These are phyloP conservation scores for Megalops atlanticus DNA, from an alignment of 2,113 vertebrate species.

Conservation along the genomic window DNA sequence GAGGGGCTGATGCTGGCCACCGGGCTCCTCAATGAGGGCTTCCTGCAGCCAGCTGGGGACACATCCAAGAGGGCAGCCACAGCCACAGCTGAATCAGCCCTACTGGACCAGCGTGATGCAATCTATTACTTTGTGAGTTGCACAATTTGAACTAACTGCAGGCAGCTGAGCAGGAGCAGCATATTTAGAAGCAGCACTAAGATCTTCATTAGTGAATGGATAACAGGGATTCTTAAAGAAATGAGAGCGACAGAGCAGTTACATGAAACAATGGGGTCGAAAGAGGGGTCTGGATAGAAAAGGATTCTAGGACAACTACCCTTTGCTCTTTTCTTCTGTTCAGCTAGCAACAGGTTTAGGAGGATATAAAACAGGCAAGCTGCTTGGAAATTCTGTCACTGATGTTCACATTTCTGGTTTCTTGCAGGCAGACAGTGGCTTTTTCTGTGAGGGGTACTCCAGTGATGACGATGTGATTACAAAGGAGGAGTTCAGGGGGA, in stretches of 20 bases:
- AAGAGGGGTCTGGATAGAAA: no score
- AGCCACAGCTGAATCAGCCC: constrained; percentile 67
- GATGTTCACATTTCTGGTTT: not conserved
- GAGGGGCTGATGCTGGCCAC: constrained; percentile 86
- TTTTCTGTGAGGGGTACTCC: constrained; percentile 94
- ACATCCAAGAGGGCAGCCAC: constrained; percentile 78
- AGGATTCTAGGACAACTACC: not conserved
- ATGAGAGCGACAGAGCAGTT: not conserved
- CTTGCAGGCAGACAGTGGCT: constrained; percentile 83
- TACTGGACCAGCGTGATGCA: constrained; percentile 82
- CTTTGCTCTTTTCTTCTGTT: not conserved
- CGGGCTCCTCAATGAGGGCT: constrained; percentile 88
- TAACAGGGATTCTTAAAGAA: not conserved
- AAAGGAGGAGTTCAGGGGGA: constrained; percentile 93
- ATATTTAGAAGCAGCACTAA: not conserved
- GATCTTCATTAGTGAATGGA: not conserved
- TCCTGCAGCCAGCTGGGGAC: constrained; percentile 87
- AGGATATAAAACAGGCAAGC: no score
- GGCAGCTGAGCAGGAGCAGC: not conserved
- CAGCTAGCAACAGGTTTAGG: not conserved
- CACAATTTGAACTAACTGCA: not conserved
- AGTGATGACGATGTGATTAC: constrained; percentile 90
- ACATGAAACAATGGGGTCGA: no score
- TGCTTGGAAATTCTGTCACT: not conserved
- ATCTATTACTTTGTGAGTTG: constrained; percentile 94